Conservation (phyloP, 2,113 vertebrate genomes). For the Amphilophus citrinellus region DNA sequence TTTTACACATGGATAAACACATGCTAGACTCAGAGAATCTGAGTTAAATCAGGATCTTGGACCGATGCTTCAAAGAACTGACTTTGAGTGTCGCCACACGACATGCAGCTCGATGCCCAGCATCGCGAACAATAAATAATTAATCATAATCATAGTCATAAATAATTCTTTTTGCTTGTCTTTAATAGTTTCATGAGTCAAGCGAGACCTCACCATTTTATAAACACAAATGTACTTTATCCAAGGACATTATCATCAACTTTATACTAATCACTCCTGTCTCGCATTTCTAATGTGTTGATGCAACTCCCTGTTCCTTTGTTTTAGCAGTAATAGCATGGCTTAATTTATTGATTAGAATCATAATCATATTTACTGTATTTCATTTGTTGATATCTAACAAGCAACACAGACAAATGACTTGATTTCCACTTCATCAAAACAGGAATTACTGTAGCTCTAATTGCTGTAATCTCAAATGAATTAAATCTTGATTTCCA, state of each 20-base stretch:
- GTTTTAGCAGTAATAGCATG: neutral
- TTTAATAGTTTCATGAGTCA: neutral
- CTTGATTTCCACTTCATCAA: neutral
- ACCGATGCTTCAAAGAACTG: neutral
- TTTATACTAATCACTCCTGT: constrained; percentile 39
- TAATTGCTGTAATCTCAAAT: neutral
- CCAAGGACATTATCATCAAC: neutral
- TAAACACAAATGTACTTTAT: constrained; percentile 28
- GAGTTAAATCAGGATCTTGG: neutral
- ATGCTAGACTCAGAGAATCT: neutral
- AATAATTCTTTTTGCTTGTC: constrained; percentile 8
- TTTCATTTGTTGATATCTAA: neutral
- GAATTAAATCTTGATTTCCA: neutral
- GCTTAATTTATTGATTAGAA: constrained; percentile 9
- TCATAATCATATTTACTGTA: neutral
- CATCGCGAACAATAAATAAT: neutral
- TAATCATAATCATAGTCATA: neutral
- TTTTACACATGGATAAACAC: neutral
- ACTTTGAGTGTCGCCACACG: neutral
- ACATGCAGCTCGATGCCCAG: neutral
- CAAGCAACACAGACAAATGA: neutral
- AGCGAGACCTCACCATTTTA: neutral
- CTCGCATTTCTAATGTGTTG: neutral
- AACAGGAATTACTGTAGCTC: neutral
- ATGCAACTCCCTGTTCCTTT: neutral